Percentiles rank a stretch among this genome's conserved stretches.
These are phyloP conservation scores for Cenopis cana DNA, from an alignment of 2,888 invertebrate species.

Conservation along the genomic window DNA sequence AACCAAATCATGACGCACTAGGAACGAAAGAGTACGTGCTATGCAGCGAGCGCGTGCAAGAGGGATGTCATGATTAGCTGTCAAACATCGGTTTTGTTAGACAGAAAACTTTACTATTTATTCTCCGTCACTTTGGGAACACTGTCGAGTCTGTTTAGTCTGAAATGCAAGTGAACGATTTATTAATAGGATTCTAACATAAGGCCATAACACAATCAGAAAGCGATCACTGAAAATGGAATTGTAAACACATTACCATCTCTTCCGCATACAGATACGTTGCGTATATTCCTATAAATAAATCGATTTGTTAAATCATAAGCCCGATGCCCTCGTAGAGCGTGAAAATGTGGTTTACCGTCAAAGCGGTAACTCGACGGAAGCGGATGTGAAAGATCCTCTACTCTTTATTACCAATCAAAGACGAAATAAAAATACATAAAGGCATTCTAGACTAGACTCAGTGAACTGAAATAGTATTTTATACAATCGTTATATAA, in stretches of 20 bases:
- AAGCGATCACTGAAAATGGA: not conserved
- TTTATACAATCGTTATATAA: no score
- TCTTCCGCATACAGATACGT: slow-evolving; percentile 25
- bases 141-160: no score
- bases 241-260: slow-evolving; percentile 1
- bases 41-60: no score
- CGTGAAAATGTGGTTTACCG: slow-evolving; percentile 38
- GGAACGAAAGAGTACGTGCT: no score
- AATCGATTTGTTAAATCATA: slow-evolving; percentile 17
- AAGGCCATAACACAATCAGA: not conserved
- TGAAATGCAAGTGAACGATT: slow-evolving; percentile 4
- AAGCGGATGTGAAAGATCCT: slow-evolving; percentile 24
- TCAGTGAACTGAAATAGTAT: no score
- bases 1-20: no score
- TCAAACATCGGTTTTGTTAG: no score
- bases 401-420: not conserved
- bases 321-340: slow-evolving; percentile 11
- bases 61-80: no score
- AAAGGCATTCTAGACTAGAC: no score
- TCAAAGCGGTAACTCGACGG: slow-evolving; percentile 17
- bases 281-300: slow-evolving; percentile 24
- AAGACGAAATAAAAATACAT: not conserved
- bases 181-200: slow-evolving; percentile 5
- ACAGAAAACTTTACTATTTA: no score
- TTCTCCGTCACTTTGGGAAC: no score